Evolutionary conservation across 2,113 vertebrate species (phyloP).

Genomic region (Nycticorax nycticorax): DNA sequence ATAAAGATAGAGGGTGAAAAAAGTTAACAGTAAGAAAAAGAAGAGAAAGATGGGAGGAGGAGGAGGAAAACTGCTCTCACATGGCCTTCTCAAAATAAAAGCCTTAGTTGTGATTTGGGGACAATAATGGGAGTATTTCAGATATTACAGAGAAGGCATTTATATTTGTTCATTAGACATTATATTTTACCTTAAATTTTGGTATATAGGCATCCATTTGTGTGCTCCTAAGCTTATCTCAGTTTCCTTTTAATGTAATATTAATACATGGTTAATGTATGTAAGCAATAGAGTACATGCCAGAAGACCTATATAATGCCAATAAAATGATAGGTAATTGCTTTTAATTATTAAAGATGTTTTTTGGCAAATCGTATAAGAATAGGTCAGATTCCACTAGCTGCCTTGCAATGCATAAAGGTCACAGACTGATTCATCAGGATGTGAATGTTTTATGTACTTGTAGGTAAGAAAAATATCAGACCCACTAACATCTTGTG

Average conservation of each 20-base stretch:
- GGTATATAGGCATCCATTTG: background rate
- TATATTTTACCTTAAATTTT: background rate
- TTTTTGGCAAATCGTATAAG: background rate
- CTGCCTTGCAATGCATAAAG: background rate
- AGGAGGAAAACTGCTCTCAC: background rate
- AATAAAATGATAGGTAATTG: background rate
- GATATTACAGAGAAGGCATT: background rate
- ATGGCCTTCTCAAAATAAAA: background rate
- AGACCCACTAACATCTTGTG: background rate
- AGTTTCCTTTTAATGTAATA: background rate
- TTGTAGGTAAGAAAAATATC: constrained; percentile 3
- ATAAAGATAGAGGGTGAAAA: constrained; percentile 9
- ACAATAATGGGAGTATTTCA: background rate
- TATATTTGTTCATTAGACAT: background rate
- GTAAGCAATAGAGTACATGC: background rate
- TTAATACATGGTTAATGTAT: background rate
- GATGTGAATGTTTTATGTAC: constrained; percentile 1
- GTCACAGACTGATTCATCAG: background rate
- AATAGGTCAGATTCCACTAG: background rate
- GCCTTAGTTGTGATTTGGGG: background rate
- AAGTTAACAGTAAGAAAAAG: background rate
- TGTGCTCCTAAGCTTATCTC: background rate
- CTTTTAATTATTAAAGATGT: background rate
- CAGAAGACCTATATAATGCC: background rate
- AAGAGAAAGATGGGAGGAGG: background rate